These are phyloP conservation scores for Planococcus citri DNA, from an alignment of 1,140 invertebrate genomes.

Conservation along the genomic window DNA sequence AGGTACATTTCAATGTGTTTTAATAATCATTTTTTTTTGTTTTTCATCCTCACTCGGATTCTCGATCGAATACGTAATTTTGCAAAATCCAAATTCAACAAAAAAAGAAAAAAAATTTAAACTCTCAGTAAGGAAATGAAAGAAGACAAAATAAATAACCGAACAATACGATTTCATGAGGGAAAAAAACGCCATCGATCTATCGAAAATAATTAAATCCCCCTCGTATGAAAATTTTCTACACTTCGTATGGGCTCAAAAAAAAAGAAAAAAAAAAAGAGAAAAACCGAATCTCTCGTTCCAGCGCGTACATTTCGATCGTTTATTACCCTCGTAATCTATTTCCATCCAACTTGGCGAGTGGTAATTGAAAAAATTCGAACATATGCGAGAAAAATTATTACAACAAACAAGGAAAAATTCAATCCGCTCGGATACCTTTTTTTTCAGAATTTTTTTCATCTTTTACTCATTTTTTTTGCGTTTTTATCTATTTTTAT, in stretches of 20 bases:
- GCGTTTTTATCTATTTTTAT: neutral
- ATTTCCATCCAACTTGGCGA: too few species aligned
- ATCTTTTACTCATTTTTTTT: neutral
- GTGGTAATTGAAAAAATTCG: too few species aligned
- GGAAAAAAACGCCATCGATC: too few species aligned
- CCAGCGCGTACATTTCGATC: neutral
- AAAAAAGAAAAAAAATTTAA: neutral
- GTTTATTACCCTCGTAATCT: neutral
- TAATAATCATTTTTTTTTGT: neutral
- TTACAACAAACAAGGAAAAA: neutral
- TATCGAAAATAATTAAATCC: too few species aligned
- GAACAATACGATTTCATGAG: too few species aligned
- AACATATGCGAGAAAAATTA: too few species aligned
- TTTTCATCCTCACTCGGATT: too few species aligned
- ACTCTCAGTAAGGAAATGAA: neutral
- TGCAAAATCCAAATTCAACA: neutral
- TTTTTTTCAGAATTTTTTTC: neutral
- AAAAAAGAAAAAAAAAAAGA: too few species aligned
- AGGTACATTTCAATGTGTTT: neutral
- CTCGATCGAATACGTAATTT: neutral
- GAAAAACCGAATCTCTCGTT: too few species aligned
- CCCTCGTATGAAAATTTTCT: too few species aligned
- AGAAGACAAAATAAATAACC: neutral
- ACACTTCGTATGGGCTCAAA: too few species aligned
- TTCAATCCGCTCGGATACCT: neutral